phyloP scores from a whole-genome alignment of 2,797 vertebrate genomes.

The Lutjanus argentimaculatus region DNA sequence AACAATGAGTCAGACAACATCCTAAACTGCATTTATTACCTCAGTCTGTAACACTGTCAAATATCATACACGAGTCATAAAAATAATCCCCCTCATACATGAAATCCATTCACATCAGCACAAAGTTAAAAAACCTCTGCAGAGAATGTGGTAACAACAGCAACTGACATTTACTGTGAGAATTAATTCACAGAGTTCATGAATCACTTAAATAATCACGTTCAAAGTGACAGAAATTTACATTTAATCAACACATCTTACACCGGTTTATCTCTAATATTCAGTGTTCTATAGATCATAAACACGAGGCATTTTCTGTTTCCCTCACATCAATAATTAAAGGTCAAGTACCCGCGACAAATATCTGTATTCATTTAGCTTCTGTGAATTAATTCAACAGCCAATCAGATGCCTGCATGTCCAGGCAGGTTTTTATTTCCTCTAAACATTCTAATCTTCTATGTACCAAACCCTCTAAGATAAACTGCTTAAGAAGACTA shows the following conservation, averaged over 20 bases:
- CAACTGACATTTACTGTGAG: background rate
- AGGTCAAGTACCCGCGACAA: slow-evolving; percentile 1
- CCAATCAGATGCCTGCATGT: slow-evolving; percentile 3
- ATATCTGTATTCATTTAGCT: slow-evolving; percentile 6
- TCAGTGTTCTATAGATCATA: background rate
- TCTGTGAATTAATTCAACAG: slow-evolving; percentile 21
- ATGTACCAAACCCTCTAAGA: slow-evolving; percentile 12
- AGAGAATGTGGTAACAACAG: slow-evolving; percentile 25
- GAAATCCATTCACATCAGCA: slow-evolving; percentile 30
- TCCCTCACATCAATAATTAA: background rate
- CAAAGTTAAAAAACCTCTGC: slow-evolving; percentile 36
- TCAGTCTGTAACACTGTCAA: slow-evolving; percentile 51
- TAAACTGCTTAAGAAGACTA: slow-evolving; percentile 16
- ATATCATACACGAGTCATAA: slow-evolving; percentile 62
- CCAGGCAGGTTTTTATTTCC: background rate
- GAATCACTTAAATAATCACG: slow-evolving; percentile 1
- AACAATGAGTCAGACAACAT: slow-evolving; percentile 37
- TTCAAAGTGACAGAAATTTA: background rate
- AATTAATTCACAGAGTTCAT: slow-evolving; percentile 11
- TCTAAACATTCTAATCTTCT: background rate
- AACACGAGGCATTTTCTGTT: background rate
- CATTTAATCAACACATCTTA: background rate
- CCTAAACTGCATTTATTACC: slow-evolving; percentile 79
- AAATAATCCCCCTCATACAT: slow-evolving; percentile 40
- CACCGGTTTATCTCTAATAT: background rate